Evolutionary conservation across 2,113 vertebrate genomes (phyloP), one percentile per base, ranked within the genome.

Genomic region (Ammospiza nelsoni): DNA sequence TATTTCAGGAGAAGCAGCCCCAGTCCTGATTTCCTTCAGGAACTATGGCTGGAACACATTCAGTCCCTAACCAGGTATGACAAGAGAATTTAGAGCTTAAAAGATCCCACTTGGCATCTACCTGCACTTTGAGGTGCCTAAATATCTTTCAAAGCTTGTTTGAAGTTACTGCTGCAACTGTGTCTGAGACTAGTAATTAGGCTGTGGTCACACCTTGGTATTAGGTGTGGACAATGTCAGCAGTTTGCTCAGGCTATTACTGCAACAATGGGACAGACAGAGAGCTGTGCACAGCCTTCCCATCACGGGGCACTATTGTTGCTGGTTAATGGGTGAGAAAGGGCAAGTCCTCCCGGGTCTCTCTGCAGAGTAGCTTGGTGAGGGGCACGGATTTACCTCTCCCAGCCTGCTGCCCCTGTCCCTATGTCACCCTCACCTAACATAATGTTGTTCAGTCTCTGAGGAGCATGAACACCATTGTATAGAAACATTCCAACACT

Each of bases 281-380:
- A 44, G 69, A 49, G 20, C 11, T 1, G 0, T 44, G 52, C 39
- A 8, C 21, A 19, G 72, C 55, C 28, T 92, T 74, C 48, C 51
- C 43, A 25, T 46, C 2, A 0, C 4, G 14, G 71, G 63, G 21
- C 27, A 8, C 52, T 55, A 65, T 92, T 95, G 92, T 94, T 93
- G 69, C 61, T 94, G 90, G 55, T 63, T 93, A 95, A 87, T 90
- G 65, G 57, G 73, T 90, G 61, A 72, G 69, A 82, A 88, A 48
- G 68, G 86, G 73, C 39, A 12, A 51, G 63, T 72, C 71, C 33
- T 1, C 0, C 21, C n/a, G 65, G 23, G 6, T 15, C 49, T 63
- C 54, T 73, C n/a, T 73, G 71, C 49, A 67, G 54, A 62, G 49
- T 24, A 61, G 20, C 20, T 55, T 22, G 63, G 27, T 4, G 3